Evolutionary conservation across 2,888 invertebrate species (phyloP).

Genomic region (Nymphalis urticae): DNA sequence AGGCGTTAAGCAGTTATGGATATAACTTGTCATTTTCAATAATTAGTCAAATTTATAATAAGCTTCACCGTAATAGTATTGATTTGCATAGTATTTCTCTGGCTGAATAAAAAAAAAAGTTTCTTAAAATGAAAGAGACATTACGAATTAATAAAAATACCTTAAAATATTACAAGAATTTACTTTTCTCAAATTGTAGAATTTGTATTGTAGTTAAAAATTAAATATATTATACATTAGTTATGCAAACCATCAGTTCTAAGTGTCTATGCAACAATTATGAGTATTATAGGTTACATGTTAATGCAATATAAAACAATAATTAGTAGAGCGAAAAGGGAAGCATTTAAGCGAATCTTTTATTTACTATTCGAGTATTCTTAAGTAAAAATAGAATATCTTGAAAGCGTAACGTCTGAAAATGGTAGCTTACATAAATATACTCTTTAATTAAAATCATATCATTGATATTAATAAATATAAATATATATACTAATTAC

Average conservation of each 20-base stretch:
- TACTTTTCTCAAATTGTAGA: background rate
- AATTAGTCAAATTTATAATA: too few relatives aligned
- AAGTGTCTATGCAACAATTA: background rate
- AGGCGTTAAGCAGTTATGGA: too few relatives aligned
- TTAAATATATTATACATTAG: background rate
- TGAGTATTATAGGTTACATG: background rate
- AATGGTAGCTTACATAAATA: background rate
- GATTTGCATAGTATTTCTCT: too few relatives aligned
- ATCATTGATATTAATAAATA: too few relatives aligned
- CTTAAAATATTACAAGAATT: too few relatives aligned
- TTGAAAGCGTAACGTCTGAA: background rate
- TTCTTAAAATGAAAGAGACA: too few relatives aligned
- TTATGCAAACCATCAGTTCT: background rate
- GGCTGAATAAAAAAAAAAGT: too few relatives aligned
- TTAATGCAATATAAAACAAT: background rate
- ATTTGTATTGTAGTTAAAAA: background rate
- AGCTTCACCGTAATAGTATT: too few relatives aligned
- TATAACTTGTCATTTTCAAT: too few relatives aligned
- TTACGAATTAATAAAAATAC: too few relatives aligned
- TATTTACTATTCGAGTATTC: background rate
- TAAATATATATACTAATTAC: too few relatives aligned
- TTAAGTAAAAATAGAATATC: background rate
- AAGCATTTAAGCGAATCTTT: conserved; percentile 3
- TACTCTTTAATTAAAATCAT: too few relatives aligned
- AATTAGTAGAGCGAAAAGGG: background rate